Base-by-base conservation (phyloP, 2,113 vertebrate genomes). In the Syrrhaptes paradoxus region DNA sequence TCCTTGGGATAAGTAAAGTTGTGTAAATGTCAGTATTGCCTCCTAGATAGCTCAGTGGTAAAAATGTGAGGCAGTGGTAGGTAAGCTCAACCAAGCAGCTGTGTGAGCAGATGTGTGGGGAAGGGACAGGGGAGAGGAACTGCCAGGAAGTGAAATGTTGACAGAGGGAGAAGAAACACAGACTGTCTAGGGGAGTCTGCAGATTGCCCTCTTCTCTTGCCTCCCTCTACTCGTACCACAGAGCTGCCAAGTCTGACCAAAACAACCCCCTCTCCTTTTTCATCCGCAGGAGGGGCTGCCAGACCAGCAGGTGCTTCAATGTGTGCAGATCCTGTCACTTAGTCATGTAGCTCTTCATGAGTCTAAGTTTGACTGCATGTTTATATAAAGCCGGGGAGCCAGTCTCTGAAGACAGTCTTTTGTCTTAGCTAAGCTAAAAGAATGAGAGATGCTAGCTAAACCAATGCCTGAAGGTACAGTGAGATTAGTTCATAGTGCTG, bases 401-500 rank as follows among this genome's bases (percentile, higher is more conserved):
- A 61, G 70, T 17, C 17, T 92, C 65, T 2, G 14, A 79, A 72
- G 86, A 65, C 38, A 90, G 70, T 65, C 28, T 76, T 92, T 78
- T 72, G 49, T 65, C 34, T 90, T 78, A 72, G 70, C 68, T 85
- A 78, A 87, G 83, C 54, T 87, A 55, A 86, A 83, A 72, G 87
- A 93, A 77, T 36, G 77, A 83, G 49, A 65, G 49, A 86, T 62
- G 48, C 6, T 63, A 77, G 73, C 83, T 93, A 51, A 86, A 96
- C 89, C 1, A 24, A 68, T 68, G 89, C 94, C 95, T 93, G 93
- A 94, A 94, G 96, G 76, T 85, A 90, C 77, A 89, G 82, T 43
- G 86, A 93, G 86, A 96, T 94, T 94, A 95, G 93, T 94, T 97
- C 76, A 62, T 51, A 90, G 84, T 49, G 75, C 85, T 81, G 83